A percentile compares a stretch with the other conserved stretches of the same genome.
Conservation (phyloP, 2,113 vertebrate species). For the Laticauda colubrina region DNA sequence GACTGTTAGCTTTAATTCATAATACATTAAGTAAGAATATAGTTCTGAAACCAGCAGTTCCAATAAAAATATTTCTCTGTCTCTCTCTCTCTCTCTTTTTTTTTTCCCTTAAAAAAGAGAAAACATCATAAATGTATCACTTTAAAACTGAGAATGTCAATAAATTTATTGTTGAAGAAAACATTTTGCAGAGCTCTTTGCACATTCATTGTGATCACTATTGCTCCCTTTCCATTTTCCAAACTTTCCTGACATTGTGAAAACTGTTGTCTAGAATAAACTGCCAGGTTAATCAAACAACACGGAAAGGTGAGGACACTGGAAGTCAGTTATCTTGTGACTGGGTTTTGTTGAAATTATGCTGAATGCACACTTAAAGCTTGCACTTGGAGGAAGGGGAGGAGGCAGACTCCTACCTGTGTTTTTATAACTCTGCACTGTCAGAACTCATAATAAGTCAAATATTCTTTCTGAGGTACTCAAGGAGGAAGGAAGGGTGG, state of each 20-base stretch:
- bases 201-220: conserved; percentile 21
- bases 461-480: conserved; percentile 84
- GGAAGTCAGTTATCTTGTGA: conserved; percentile 77
- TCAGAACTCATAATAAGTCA: conserved; percentile 88
- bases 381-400: conserved; percentile 56
- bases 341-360: conserved; percentile 79
- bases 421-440: conserved; percentile 83
- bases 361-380: conserved; percentile 76
- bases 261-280: conserved; percentile 61
- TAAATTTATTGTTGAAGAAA: conserved; percentile 50
- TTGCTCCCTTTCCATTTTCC: background rate
- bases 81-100: background rate
- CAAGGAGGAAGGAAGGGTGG: conserved; percentile 76
- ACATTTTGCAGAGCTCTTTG: conserved; percentile 56
- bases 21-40: background rate
- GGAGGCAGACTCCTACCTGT: conserved; percentile 74
- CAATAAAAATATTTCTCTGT: conserved; percentile 2
- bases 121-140: conserved; percentile 42
- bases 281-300: conserved; percentile 77
- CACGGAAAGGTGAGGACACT: conserved; percentile 73
- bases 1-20: background rate
- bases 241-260: conserved; percentile 41
- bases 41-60: conserved; percentile 28
- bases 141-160: conserved; percentile 37
- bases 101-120: conserved; percentile 21